Evolutionary conservation across 1,140 invertebrate species (phyloP).

Genomic region (Brachionus manjavacas): DNA sequence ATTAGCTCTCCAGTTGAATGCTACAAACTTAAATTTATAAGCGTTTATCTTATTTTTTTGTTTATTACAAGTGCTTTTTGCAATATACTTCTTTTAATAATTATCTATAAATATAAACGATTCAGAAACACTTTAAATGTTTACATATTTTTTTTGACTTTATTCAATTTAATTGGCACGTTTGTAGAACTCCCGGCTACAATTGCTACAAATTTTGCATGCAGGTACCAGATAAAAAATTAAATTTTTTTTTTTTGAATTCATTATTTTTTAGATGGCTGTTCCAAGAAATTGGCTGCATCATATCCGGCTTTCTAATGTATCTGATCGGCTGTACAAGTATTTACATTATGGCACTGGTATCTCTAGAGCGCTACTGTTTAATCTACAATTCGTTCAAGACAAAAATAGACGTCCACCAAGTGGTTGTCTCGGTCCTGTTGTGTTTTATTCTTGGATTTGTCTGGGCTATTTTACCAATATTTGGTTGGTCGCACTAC

Average conservation of each 20-base stretch:
- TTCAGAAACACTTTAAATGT: background rate
- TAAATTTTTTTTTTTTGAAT: background rate
- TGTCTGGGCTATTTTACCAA: background rate
- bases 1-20: background rate
- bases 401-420: background rate
- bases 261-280: background rate
- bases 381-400: constrained; percentile 8
- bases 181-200: background rate
- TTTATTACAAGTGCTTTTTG: constrained; percentile 1
- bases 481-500: constrained; percentile 34
- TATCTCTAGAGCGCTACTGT: constrained; percentile 4
- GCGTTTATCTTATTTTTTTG: background rate
- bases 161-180: constrained; percentile 29
- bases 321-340: constrained; percentile 34
- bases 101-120: background rate
- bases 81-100: background rate
- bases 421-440: background rate
- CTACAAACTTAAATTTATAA: constrained; percentile 15
- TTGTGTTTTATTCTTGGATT: background rate
- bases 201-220: constrained; percentile 8
- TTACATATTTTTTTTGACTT: background rate
- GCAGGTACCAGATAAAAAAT: background rate
- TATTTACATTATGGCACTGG: constrained; percentile 30
- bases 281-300: background rate
- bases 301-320: background rate